Evolutionary conservation across 2,888 invertebrate genomes (phyloP).

Genomic region (Amorpha juglandis): DNA sequence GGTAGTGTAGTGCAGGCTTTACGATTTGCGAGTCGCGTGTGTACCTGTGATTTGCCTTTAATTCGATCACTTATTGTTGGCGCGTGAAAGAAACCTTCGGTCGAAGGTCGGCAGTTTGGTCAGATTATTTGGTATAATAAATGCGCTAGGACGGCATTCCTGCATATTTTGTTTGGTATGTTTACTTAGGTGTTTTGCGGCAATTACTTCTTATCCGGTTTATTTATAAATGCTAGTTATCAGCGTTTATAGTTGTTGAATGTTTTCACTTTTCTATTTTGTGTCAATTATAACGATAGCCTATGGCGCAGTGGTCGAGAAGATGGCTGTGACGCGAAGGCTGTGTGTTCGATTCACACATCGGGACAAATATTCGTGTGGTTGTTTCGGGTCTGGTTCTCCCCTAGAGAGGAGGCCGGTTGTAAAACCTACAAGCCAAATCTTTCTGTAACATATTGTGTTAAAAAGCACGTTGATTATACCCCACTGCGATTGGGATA

Average conservation of each 20-base stretch:
- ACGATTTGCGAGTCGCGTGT: conserved; percentile 1
- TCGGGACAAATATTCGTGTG: no score
- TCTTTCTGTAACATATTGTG: no score
- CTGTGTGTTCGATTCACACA: no score
- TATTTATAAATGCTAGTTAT: not conserved
- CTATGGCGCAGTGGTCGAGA: no score
- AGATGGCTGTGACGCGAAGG: no score
- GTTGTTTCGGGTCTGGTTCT: no score
- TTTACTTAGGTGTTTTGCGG: not conserved
- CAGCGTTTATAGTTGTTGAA: not conserved
- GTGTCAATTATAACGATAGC: no score
- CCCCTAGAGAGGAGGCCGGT: no score
- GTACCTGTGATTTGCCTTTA: conserved; percentile 14
- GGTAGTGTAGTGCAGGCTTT: no score
- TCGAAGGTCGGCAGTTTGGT: conserved; percentile 4
- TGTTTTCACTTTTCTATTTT: not conserved
- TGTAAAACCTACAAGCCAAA: no score
- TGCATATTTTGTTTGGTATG: conserved; percentile 2
- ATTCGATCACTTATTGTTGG: conserved; percentile 23
- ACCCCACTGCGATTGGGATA: no score
- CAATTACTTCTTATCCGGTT: not conserved
- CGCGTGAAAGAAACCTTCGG: conserved; percentile 21
- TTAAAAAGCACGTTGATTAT: no score
- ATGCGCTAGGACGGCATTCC: conserved; percentile 16
- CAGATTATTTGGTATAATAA: conserved; percentile 15